A percentile compares a stretch with the other conserved stretches of the same genome.
These are phyloP conservation scores for Turritopsis dohrnii DNA, from an alignment of 30 jellyfish, hydroid and myxozoan species.

Conservation along the genomic window DNA sequence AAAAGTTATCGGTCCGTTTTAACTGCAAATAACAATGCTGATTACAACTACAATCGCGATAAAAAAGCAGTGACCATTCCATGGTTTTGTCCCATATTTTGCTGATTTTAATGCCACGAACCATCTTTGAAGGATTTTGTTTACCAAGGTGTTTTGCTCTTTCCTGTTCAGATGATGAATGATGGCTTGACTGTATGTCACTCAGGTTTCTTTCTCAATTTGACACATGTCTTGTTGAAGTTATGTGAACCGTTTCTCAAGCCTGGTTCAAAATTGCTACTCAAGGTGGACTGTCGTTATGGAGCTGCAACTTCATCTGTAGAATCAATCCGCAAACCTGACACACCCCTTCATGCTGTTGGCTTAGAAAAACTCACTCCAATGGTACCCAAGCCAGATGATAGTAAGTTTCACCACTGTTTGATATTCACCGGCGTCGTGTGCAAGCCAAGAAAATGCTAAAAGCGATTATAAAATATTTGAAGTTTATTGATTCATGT, in stretches of 20 bases:
- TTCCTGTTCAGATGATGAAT: slow-evolving; percentile 2
- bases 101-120: too few relatives aligned
- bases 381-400: slow-evolving; percentile 66
- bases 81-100: too few relatives aligned
- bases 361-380: slow-evolving; percentile 55
- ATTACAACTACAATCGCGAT: too few relatives aligned
- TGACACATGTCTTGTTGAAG: slow-evolving; percentile 60
- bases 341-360: slow-evolving; percentile 53
- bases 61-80: too few relatives aligned
- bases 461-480: too few relatives aligned
- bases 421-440: neutral
- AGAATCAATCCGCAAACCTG: slow-evolving; percentile 43
- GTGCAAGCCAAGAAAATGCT: too few relatives aligned
- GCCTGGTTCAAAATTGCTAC: slow-evolving; percentile 35
- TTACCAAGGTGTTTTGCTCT: neutral
- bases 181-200: slow-evolving; percentile 39
- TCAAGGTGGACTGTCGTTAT: slow-evolving; percentile 64
- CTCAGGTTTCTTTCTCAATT: slow-evolving; percentile 75
- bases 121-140: too few relatives aligned
- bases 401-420: slow-evolving; percentile 23
- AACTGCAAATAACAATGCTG: too few relatives aligned
- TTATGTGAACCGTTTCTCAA: slow-evolving; percentile 71
- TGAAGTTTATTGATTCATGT: too few relatives aligned
- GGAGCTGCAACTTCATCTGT: slow-evolving; percentile 52
- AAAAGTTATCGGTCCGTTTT: too few relatives aligned